A percentile compares a stretch with the other conserved stretches of the same genome.
phyloP scores from a whole-genome alignment of 2,888 invertebrate genomes.

The Mythimna impura region DNA sequence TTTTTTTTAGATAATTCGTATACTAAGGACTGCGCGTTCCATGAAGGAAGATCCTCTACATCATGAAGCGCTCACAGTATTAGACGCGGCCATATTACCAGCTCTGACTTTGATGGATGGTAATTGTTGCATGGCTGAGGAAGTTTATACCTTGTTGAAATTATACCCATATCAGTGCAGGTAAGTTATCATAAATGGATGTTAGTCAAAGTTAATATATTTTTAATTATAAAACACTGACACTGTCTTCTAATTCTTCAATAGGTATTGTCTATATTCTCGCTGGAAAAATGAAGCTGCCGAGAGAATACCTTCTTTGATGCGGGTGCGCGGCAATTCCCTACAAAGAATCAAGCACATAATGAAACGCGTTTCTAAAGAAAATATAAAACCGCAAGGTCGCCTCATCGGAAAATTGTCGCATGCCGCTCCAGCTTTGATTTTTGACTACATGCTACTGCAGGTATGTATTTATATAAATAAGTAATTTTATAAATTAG shows the following conservation, averaged over 20 bases:
- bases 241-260: conserved; percentile 38
- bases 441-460: conserved; percentile 97
- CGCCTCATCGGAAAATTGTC: conserved; percentile 98
- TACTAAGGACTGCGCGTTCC: conserved; percentile 81
- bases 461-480: conserved; percentile 74
- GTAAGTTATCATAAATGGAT: conserved; percentile 74
- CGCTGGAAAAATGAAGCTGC: conserved; percentile 98
- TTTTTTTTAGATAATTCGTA: conserved; percentile 83
- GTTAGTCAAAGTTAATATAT: neutral
- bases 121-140: conserved; percentile 99
- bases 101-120: conserved; percentile 97
- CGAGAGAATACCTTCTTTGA: conserved; percentile 94
- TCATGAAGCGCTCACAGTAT: conserved; percentile 95
- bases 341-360: conserved; percentile 98
- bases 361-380: conserved; percentile 99
- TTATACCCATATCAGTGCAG: conserved; percentile 96
- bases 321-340: conserved; percentile 96
- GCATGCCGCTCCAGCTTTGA: conserved; percentile 98
- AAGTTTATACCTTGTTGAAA: conserved; percentile 97
- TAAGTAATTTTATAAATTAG: too few relatives aligned
- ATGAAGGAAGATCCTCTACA: conserved; percentile 91
- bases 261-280: conserved; percentile 96
- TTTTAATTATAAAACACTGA: neutral
- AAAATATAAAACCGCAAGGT: conserved; percentile 99
- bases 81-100: conserved; percentile 97